Evolutionary conservation across 2,888 invertebrate genomes (phyloP), one percentile per base, ranked within the genome.

Genomic region (Caenorhabditis sp.): DNA sequence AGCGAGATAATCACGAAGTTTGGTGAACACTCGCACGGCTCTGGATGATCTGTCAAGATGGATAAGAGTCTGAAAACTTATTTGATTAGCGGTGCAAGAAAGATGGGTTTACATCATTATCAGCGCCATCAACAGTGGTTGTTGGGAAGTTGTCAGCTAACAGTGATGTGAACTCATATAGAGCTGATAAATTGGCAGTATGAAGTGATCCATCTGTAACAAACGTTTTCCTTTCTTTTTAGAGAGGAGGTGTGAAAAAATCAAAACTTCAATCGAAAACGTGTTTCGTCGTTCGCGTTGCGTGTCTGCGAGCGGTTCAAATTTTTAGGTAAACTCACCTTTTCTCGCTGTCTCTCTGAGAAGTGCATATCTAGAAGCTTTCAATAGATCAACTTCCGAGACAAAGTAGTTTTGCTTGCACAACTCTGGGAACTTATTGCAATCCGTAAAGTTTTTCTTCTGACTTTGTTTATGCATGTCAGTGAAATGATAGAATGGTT

Each of bases 301-400:
- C n/a, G n/a, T n/a, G n/a, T n/a, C n/a, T n/a, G n/a, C n/a, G n/a
- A n/a, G n/a, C n/a, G n/a, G n/a, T n/a, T n/a, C n/a, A n/a, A n/a
- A n/a, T n/a, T n/a, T n/a, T n/a, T n/a, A n/a, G n/a, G n/a, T n/a
- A n/a, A 43, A 43, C 17, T 10, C 71, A 27, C 75, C 19, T 43
- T 43, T 78, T 65, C 81, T 72, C 8, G 80, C 78, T 4, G 78
- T 73, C 59, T 81, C 82, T 14, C 77, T 62, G 67, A 70, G 77
- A 0, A 82, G 64, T 10, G 82, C 79, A 61, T 79, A 79, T 50
- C 83, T 69, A 71, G 86, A 83, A 17, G 87, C 83, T 66, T 85
- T 85, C 61, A 87, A 78, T 83, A 87, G 84, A 64, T 87, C 87
- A 21, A 81, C 77, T 67, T 87, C 87, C 1, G 85, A 84, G 8